A percentile compares a stretch with the other conserved stretches of the same genome.
Evolutionary conservation across 2,888 invertebrate genomes (phyloP).

Genomic region (Drosophila affinis): DNA sequence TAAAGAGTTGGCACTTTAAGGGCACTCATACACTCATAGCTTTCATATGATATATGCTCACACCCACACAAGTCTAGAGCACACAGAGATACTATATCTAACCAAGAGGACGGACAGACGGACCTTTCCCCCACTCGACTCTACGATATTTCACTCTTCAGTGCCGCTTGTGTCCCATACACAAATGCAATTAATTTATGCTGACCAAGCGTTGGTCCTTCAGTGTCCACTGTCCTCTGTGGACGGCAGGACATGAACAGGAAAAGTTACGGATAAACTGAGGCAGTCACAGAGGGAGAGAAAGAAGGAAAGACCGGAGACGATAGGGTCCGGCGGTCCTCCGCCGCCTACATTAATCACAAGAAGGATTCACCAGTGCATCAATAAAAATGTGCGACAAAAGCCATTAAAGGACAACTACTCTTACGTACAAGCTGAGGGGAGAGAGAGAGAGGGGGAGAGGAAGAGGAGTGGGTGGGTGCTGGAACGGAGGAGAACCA

Average conservation of each 20-base stretch:
- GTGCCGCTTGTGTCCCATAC: slow-evolving; percentile 18
- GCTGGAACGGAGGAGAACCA: background rate
- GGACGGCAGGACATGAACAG: slow-evolving; percentile 2
- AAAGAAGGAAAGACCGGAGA: background rate
- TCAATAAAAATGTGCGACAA: slow-evolving; percentile 64
- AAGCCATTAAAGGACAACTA: slow-evolving; percentile 40
- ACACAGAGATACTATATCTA: background rate
- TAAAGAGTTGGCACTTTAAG: slow-evolving; percentile 7
- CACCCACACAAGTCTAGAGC: background rate
- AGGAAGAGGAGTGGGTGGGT: background rate
- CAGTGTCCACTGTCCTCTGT: slow-evolving; percentile 20
- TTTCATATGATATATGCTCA: background rate
- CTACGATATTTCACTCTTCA: slow-evolving; percentile 1
- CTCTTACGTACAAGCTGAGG: slow-evolving; percentile 1
- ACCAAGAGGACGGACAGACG: background rate
- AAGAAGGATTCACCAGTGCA: slow-evolving; percentile 49
- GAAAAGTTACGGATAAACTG: slow-evolving; percentile 17
- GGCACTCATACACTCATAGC: background rate
- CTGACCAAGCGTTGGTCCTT: slow-evolving; percentile 56
- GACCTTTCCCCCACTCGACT: background rate
- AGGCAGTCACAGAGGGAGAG: background rate
- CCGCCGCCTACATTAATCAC: slow-evolving; percentile 54
- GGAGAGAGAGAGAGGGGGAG: background rate
- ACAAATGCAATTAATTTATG: slow-evolving; percentile 71
- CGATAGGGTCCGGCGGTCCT: background rate